Conservation (phyloP, 2,888 invertebrate genomes). For the Orthonychiurus folsomi region DNA sequence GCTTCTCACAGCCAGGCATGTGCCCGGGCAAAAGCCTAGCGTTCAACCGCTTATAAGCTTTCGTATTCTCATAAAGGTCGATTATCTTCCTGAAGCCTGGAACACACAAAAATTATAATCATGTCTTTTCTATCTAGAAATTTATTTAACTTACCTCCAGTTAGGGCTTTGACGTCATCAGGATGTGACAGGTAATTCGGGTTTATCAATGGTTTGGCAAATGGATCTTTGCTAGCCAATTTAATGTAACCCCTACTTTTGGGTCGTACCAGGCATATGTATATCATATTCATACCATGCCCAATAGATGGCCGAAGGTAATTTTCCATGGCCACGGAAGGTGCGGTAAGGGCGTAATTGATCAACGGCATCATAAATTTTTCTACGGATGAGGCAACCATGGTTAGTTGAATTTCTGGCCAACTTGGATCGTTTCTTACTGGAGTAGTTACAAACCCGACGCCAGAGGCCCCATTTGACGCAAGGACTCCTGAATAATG, state of each 20-base stretch:
- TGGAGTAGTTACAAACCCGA: conserved; percentile 5
- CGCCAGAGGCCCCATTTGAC: background rate
- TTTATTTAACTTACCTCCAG: background rate
- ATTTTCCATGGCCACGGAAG: background rate
- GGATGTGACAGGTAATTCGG: conserved; percentile 7
- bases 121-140: background rate
- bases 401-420: conserved; percentile 9
- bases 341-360: background rate
- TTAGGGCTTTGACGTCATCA: conserved; percentile 7
- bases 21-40: background rate
- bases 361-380: background rate
- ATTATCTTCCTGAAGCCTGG: background rate
- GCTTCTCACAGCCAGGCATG: background rate
- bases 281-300: background rate
- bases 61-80: conserved; percentile 6
- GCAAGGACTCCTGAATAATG: conserved; percentile 1
- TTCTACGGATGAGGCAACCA: background rate
- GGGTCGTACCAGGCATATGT: background rate
- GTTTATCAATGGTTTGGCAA: conserved; percentile 1
- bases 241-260: background rate
- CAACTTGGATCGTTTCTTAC: conserved; percentile 3
- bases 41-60: conserved; percentile 6
- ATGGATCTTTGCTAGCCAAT: conserved; percentile 4
- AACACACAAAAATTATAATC: background rate
- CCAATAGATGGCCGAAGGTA: background rate